phyloP scores from a whole-genome alignment of 1,140 invertebrate genomes.

The Chrysomallon squamiferum region DNA sequence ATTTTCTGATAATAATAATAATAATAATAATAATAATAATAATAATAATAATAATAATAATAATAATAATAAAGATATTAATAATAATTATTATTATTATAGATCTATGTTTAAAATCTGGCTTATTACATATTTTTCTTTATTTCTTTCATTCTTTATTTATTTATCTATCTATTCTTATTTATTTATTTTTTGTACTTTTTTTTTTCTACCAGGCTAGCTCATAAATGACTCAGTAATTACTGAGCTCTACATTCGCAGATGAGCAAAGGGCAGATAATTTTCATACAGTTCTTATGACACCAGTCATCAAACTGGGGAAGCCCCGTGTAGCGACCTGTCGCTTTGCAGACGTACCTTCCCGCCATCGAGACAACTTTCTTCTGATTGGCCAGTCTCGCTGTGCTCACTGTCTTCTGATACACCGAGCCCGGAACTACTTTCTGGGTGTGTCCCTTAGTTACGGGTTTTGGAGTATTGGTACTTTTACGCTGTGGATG shows the following conservation, averaged over 20 bases:
- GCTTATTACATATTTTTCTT: too few species aligned
- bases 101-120: too few species aligned
- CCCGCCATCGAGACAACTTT: not conserved
- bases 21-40: too few species aligned
- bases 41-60: too few species aligned
- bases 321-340: constrained; percentile 17
- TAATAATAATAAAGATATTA: too few species aligned
- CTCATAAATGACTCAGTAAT: too few species aligned
- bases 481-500: not conserved
- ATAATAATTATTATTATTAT: too few species aligned
- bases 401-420: not conserved
- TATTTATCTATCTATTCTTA: too few species aligned
- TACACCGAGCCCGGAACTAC: not conserved
- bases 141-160: too few species aligned
- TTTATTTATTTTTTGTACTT: too few species aligned
- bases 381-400: not conserved
- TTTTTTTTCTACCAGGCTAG: too few species aligned
- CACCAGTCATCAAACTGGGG: constrained; percentile 35
- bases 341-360: constrained; percentile 16
- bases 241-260: constrained; percentile 22
- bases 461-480: not conserved
- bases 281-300: constrained; percentile 17
- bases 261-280: constrained; percentile 26
- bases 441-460: not conserved
- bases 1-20: too few species aligned